These are phyloP conservation scores for Phymatocera aterrima DNA, from an alignment of 2,888 invertebrate species.

Conservation along the genomic window DNA sequence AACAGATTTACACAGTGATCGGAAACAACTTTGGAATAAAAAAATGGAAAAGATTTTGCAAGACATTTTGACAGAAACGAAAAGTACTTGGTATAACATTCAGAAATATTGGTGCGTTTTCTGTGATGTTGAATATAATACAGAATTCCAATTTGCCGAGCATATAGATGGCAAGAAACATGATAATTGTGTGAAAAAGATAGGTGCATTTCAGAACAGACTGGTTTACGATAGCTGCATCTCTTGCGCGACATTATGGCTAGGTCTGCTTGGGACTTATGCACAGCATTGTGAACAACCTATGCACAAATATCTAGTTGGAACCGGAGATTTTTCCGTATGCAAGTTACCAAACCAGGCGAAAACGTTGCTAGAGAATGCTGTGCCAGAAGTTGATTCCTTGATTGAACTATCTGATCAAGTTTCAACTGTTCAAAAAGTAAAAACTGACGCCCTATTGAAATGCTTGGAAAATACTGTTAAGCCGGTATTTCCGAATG, in stretches of 20 bases:
- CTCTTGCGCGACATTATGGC: constrained; percentile 60
- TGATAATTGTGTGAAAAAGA: background rate
- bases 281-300: constrained; percentile 54
- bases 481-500: constrained; percentile 52
- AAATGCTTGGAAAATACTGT: constrained; percentile 56
- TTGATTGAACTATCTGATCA: constrained; percentile 52
- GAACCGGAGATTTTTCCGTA: constrained; percentile 55
- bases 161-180: constrained; percentile 54
- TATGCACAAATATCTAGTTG: constrained; percentile 59
- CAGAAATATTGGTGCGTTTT: constrained; percentile 34
- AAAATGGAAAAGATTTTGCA: constrained; percentile 4
- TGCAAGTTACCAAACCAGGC: constrained; percentile 50
- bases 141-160: constrained; percentile 55
- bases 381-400: constrained; percentile 46
- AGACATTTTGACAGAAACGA: background rate
- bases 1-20: background rate
- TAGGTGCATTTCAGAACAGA: background rate
- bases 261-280: constrained; percentile 51
- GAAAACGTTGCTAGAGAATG: constrained; percentile 20
- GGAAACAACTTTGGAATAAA: constrained; percentile 23
- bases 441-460: constrained; percentile 50
- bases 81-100: constrained; percentile 33
- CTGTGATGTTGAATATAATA: constrained; percentile 1
- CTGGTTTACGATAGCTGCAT: constrained; percentile 56
- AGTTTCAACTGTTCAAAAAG: constrained; percentile 45